Conservation (phyloP, 2,797 vertebrate species). For the Tympanoctomys barrerae region DNA sequence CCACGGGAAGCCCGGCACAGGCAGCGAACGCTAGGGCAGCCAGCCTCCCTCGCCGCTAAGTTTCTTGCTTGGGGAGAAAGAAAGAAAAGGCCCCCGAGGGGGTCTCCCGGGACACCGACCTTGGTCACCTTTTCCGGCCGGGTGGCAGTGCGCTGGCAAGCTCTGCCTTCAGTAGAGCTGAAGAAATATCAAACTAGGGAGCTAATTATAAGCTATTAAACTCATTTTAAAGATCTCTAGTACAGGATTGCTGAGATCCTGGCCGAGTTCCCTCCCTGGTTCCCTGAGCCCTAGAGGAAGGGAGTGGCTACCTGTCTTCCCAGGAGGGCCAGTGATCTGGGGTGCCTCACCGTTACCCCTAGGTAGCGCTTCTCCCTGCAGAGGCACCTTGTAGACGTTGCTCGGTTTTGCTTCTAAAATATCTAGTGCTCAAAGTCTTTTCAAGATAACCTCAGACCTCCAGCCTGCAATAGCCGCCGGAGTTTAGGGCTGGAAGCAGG, state of each 20-base stretch:
- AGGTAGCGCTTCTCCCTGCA: neutral
- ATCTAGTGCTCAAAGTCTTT: neutral
- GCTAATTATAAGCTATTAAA: conserved; percentile 69
- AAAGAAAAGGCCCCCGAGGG: conserved; percentile 45
- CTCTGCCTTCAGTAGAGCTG: conserved; percentile 34
- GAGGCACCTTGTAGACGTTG: neutral
- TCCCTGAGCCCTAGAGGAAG: neutral
- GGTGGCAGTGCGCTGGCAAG: neutral
- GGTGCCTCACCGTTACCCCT: neutral
- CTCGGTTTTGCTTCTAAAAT: neutral
- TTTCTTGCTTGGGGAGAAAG: conserved; percentile 52
- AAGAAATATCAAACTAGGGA: conserved; percentile 64
- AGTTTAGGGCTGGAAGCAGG: conserved; percentile 8
- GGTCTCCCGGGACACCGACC: conserved; percentile 43
- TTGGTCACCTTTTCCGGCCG: conserved; percentile 8
- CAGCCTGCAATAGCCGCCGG: conserved; percentile 31
- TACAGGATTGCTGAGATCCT: conserved; percentile 54
- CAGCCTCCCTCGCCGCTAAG: conserved; percentile 56
- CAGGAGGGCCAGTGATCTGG: neutral
- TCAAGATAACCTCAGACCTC: neutral
- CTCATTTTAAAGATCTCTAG: conserved; percentile 65
- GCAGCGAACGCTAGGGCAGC: conserved; percentile 53
- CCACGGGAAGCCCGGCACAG: conserved; percentile 58
- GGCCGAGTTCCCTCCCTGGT: neutral
- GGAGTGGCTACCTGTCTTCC: neutral